Evolutionary conservation across 2,888 invertebrate genomes (phyloP).

Genomic region (Xiphydria camelus): DNA sequence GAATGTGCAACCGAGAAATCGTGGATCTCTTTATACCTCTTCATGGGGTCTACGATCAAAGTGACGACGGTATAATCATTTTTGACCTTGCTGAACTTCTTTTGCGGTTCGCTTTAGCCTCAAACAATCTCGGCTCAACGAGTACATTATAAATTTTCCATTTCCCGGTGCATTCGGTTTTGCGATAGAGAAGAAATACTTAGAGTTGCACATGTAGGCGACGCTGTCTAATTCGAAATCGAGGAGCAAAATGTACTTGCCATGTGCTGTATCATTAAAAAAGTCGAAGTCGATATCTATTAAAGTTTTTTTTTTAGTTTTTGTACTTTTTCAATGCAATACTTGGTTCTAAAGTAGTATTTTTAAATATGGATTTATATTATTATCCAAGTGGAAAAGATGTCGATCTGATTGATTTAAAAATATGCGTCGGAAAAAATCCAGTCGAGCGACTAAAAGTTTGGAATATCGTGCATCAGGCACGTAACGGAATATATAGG

Average conservation of each 20-base stretch:
- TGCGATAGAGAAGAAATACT: conserved; percentile 69
- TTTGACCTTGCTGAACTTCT: not conserved
- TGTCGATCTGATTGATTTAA: too few relatives aligned
- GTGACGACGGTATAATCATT: not conserved
- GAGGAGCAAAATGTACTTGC: conserved; percentile 16
- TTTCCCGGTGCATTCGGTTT: conserved; percentile 57
- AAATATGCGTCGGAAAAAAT: too few relatives aligned
- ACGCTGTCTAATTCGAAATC: conserved; percentile 31
- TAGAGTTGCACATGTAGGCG: conserved; percentile 71
- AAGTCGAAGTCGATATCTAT: too few relatives aligned
- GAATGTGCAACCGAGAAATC: conserved; percentile 86
- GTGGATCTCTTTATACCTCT: conserved; percentile 66
- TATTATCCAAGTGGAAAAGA: too few relatives aligned
- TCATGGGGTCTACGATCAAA: conserved; percentile 39
- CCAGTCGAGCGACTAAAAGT: too few relatives aligned
- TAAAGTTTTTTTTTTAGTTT: too few relatives aligned
- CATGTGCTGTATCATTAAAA: not conserved
- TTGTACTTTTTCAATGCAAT: too few relatives aligned
- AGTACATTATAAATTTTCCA: conserved; percentile 61
- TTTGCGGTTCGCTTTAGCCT: conserved; percentile 59
- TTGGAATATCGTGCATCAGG: too few relatives aligned
- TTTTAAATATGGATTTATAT: too few relatives aligned
- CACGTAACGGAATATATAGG: too few relatives aligned
- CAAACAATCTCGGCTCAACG: conserved; percentile 64
- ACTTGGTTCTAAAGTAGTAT: too few relatives aligned